These are phyloP conservation scores for Strix uralensis DNA, from an alignment of 2,113 vertebrate genomes.

Conservation along the genomic window DNA sequence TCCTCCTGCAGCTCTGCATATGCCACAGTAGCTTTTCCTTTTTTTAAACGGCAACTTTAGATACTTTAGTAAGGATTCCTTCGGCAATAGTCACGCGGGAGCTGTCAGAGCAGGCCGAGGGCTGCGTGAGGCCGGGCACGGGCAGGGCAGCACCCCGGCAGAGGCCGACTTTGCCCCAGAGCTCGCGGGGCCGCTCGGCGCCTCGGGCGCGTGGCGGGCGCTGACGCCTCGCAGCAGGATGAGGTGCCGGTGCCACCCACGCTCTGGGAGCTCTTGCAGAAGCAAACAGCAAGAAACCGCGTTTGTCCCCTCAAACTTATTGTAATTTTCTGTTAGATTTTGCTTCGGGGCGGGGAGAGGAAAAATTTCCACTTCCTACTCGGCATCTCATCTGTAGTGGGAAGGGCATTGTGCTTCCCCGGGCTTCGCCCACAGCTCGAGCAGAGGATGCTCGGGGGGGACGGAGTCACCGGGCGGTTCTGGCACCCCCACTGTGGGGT, in stretches of 20 bases:
- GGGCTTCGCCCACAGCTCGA: accelerated
- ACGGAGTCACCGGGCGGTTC: background rate
- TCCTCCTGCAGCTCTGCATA: background rate
- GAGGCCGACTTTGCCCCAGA: accelerated
- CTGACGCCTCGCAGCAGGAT: accelerated
- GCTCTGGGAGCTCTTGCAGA: background rate
- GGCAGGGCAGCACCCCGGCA: accelerated
- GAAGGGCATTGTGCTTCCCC: accelerated
- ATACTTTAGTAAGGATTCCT: accelerated
- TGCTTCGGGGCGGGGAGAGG: background rate
- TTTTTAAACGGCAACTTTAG: background rate
- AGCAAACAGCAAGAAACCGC: accelerated
- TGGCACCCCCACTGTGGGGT: accelerated
- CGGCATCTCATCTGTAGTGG: accelerated
- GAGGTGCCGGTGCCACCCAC: accelerated
- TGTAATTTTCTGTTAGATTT: background rate
- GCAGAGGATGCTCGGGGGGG: background rate
- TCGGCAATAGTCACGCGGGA: accelerated
- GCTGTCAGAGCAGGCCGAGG: accelerated
- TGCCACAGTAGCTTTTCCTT: background rate
- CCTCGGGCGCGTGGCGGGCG: too few species aligned
- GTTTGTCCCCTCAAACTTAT: accelerated
- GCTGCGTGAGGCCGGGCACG: accelerated
- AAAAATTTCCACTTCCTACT: background rate
- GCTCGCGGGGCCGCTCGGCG: too few species aligned